These are phyloP conservation scores for Coremacera marginata DNA, from an alignment of 2,888 invertebrate species.

Conservation along the genomic window DNA sequence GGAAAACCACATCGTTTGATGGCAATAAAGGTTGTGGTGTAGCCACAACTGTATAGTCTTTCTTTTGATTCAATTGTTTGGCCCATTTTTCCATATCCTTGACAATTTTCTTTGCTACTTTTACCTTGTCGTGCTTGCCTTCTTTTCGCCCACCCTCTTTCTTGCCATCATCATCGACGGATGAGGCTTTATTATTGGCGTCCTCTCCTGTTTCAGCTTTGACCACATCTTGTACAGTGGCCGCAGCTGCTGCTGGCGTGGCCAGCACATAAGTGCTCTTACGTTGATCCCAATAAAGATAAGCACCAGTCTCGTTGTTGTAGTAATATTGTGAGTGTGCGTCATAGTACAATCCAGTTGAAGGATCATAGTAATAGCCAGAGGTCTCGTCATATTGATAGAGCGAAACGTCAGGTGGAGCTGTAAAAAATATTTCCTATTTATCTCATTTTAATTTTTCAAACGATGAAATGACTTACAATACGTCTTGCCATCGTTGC, in stretches of 20 bases:
- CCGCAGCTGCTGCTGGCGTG: constrained; percentile 64
- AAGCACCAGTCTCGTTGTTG: constrained; percentile 90
- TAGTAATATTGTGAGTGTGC: constrained; percentile 96
- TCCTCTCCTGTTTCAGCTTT: constrained; percentile 49
- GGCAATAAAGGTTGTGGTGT: constrained; percentile 62
- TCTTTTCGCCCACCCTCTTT: constrained; percentile 71
- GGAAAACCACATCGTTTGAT: constrained; percentile 22
- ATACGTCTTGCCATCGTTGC: constrained; percentile 67
- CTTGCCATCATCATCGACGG: constrained; percentile 53
- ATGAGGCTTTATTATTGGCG: constrained; percentile 36
- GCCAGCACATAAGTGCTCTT: constrained; percentile 73
- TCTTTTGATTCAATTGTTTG: constrained; percentile 95
- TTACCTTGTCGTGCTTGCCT: constrained; percentile 92
- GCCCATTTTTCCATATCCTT: constrained; percentile 93
- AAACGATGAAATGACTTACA: constrained; percentile 55
- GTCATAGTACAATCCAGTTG: constrained; percentile 96
- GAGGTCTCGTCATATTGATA: constrained; percentile 96
- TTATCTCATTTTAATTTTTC: neutral
- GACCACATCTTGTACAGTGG: constrained; percentile 57
- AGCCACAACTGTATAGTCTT: constrained; percentile 74
- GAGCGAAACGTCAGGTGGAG: constrained; percentile 88
- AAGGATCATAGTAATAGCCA: constrained; percentile 95
- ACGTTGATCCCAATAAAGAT: constrained; percentile 93
- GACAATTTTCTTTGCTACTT: constrained; percentile 97
- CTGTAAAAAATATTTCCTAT: constrained; percentile 48